Percentiles rank a stretch among this genome's conserved stretches.
Conservation (phyloP, 1,140 invertebrate species). For the Helicoverpa armigera region DNA sequence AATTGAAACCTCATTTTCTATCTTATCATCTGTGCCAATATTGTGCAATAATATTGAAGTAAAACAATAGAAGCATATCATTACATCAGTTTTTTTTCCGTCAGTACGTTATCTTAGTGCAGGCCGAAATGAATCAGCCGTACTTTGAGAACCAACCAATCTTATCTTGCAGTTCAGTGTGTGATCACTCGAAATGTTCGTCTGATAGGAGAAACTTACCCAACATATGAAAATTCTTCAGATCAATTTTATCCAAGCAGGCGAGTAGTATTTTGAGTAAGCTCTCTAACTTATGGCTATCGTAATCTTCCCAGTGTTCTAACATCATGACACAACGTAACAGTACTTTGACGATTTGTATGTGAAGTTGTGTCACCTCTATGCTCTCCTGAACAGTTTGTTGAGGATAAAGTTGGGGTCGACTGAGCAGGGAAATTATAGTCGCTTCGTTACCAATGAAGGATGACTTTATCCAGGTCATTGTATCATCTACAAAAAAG, state of each 20-base stretch:
- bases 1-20: too few relatives aligned
- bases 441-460: slow-evolving; percentile 74
- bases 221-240: slow-evolving; percentile 84
- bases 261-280: slow-evolving; percentile 77
- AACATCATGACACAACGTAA: slow-evolving; percentile 65
- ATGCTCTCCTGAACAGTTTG: slow-evolving; percentile 72
- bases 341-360: slow-evolving; percentile 77
- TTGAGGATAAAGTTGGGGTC: slow-evolving; percentile 70
- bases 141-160: background rate
- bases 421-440: slow-evolving; percentile 72
- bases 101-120: background rate
- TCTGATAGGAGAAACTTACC: slow-evolving; percentile 67
- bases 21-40: background rate
- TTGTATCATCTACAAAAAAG: slow-evolving; percentile 60
- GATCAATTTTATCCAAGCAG: slow-evolving; percentile 77
- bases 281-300: slow-evolving; percentile 70
- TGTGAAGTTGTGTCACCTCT: slow-evolving; percentile 75
- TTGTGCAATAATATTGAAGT: background rate
- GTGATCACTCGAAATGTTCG: background rate
- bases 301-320: slow-evolving; percentile 67
- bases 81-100: slow-evolving; percentile 5
- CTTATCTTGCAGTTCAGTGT: slow-evolving; percentile 4
- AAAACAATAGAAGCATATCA: background rate
- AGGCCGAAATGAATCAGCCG: background rate
- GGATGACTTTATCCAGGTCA: slow-evolving; percentile 71